Evolutionary conservation across 2,797 vertebrate species (phyloP).

Genomic region (Podargus strigoides): DNA sequence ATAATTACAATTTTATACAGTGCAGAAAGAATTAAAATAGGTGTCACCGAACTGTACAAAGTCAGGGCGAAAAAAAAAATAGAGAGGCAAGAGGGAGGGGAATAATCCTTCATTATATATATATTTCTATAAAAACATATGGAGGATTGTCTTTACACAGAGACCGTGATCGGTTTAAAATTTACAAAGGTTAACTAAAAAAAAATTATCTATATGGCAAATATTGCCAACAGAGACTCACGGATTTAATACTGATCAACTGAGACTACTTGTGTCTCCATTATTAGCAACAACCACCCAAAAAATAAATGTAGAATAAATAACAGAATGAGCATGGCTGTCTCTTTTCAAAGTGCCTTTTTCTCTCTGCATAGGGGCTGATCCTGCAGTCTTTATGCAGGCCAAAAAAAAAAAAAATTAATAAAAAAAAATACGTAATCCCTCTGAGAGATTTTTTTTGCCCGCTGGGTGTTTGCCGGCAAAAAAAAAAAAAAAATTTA

Average conservation of each 20-base stretch:
- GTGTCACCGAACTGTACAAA: conserved; percentile 75
- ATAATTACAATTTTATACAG: conserved; percentile 89
- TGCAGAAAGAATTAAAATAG: conserved; percentile 85
- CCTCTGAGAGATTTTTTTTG: conserved; percentile 3
- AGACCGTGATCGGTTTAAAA: conserved; percentile 62
- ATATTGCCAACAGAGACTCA: conserved; percentile 95
- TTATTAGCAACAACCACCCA: conserved; percentile 77
- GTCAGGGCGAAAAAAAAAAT: conserved; percentile 32
- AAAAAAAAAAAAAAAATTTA: too few species aligned
- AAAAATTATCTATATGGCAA: conserved; percentile 83
- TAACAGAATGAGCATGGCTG: conserved; percentile 87
- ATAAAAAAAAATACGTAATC: background rate
- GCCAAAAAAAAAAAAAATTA: background rate
- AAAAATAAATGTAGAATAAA: conserved; percentile 87
- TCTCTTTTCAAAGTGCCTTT: conserved; percentile 89
- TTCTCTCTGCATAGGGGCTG: conserved; percentile 74
- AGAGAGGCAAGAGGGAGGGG: background rate
- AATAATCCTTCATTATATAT: conserved; percentile 76
- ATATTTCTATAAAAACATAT: conserved; percentile 79
- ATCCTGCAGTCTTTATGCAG: conserved; percentile 46
- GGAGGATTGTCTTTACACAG: conserved; percentile 71
- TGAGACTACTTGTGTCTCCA: conserved; percentile 73
- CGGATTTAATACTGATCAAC: conserved; percentile 80
- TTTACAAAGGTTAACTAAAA: conserved; percentile 75
- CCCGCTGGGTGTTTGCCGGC: background rate